These are phyloP conservation scores for Scaptomyza graminum DNA, from an alignment of 1,140 invertebrate genomes.

Conservation along the genomic window DNA sequence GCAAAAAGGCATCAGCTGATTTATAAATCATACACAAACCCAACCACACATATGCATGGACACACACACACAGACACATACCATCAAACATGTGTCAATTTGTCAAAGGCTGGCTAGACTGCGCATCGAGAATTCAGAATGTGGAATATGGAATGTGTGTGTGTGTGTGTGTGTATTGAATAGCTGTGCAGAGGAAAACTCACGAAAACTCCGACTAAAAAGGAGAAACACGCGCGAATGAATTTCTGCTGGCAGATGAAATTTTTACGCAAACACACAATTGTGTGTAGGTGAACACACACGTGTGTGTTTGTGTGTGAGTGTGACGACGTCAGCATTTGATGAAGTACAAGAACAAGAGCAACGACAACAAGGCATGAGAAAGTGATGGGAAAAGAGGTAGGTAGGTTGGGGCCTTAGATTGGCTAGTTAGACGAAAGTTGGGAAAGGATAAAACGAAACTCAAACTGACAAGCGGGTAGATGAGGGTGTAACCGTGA, in stretches of 20 bases:
- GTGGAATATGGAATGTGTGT: background rate
- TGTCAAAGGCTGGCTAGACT: constrained; percentile 46
- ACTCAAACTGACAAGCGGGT: background rate
- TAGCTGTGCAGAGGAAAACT: background rate
- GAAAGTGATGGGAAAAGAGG: background rate
- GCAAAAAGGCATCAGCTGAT: constrained; percentile 25
- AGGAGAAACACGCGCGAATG: constrained; percentile 59
- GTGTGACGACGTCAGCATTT: constrained; percentile 62
- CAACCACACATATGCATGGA: constrained; percentile 3
- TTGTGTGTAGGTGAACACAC: background rate
- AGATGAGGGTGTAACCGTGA: background rate
- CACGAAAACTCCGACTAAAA: constrained; percentile 17
- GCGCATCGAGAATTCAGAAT: constrained; percentile 14
- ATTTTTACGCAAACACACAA: constrained; percentile 61
- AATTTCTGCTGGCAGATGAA: constrained; percentile 75
- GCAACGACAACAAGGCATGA: background rate
- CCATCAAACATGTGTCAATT: constrained; percentile 35
- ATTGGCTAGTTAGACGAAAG: constrained; percentile 26
- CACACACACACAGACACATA: background rate
- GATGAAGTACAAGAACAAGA: constrained; percentile 43
- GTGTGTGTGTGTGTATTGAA: background rate
- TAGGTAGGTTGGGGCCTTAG: background rate
- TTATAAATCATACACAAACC: constrained; percentile 44
- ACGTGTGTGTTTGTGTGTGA: constrained; percentile 14
- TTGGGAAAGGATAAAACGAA: constrained; percentile 30